Conservation (phyloP, 2,888 invertebrate genomes). For the Agriotes lineatus region DNA sequence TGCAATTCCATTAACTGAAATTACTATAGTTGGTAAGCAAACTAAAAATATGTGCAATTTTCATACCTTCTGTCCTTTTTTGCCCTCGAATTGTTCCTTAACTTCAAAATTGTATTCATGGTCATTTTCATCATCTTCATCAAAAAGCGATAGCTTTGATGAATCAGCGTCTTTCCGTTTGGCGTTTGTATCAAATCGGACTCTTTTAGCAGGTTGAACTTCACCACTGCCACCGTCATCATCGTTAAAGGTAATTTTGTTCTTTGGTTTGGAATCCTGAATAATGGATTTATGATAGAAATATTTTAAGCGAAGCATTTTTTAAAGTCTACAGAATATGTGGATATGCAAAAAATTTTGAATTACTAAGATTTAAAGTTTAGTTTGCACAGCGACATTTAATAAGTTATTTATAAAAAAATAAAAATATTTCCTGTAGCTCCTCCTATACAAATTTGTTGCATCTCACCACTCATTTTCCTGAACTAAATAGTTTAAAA, state of each 20-base stretch:
- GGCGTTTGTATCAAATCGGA: not conserved
- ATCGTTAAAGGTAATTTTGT: conserved; percentile 76
- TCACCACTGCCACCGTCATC: conserved; percentile 63
- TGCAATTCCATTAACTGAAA: conserved; percentile 77
- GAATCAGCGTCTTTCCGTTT: too few species aligned
- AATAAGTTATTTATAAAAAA: too few species aligned
- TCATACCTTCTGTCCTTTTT: conserved; percentile 73
- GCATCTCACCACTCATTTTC: too few species aligned
- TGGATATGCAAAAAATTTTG: too few species aligned
- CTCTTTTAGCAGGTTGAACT: not conserved
- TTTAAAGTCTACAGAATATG: too few species aligned
- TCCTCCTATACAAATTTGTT: too few species aligned
- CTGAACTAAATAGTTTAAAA: too few species aligned
- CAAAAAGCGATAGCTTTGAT: not conserved
- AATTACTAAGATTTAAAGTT: too few species aligned
- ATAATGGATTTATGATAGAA: too few species aligned
- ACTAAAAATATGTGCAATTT: not conserved
- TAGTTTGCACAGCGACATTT: too few species aligned
- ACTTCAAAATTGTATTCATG: conserved; percentile 73
- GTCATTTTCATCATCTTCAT: conserved; percentile 66
- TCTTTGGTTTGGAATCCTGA: conserved; percentile 63
- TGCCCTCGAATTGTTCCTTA: conserved; percentile 76
- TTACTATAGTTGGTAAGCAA: conserved; percentile 2
- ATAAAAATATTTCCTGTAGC: too few species aligned
- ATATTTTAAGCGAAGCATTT: too few species aligned